Evolutionary conservation across 2,113 vertebrate genomes (phyloP), one percentile per base, ranked within the genome.

Genomic region (Chinchilla lanigera): DNA sequence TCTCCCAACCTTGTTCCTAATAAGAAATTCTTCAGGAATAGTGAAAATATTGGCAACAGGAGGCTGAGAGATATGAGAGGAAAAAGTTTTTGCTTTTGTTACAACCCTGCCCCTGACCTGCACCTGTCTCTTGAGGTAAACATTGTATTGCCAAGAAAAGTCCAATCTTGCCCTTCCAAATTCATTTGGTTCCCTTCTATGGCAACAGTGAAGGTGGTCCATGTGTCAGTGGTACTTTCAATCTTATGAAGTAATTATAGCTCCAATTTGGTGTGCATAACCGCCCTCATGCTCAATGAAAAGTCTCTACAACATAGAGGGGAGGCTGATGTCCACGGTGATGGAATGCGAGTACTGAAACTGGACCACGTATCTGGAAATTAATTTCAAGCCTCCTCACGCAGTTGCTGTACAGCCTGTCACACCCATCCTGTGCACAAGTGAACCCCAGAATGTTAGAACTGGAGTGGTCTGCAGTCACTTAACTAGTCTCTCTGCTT

Each of bases 41-140:
- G 4, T 67, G 11, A 89, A 47, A 89, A 35, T 65, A 47, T 33
- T 89, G 28, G 20, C 8, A 88, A n/a, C 80, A 0, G 30, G 38
- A 94, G 28, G 5, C 58, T 87, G 33, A n/a, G 75, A 52, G 12
- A 75, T 38, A 0, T 63, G 7, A 60, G 0, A 54, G 13, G 56
- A 0, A 81, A 75, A 90, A 54, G 20, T 1, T 44, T 38, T 65
- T 28, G 5, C 1, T 73, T 85, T 47, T 52, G 3, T 8, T 38
- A 3, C 3, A 44, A 35, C 3, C 13, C 17, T 6, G 2, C 0
- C 30, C 14, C 22, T 2, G 56, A 22, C 10, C 20, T 24, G 33
- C 11, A 3, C 2, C 16, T 44, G n/a, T 44, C 28, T 69, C 35
- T 47, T 90, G 26, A 3, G 1, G 44, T 61, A 69, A 75, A 91